phyloP scores from a whole-genome alignment of 2,888 invertebrate species.

The Drosophila neonasuta region DNA sequence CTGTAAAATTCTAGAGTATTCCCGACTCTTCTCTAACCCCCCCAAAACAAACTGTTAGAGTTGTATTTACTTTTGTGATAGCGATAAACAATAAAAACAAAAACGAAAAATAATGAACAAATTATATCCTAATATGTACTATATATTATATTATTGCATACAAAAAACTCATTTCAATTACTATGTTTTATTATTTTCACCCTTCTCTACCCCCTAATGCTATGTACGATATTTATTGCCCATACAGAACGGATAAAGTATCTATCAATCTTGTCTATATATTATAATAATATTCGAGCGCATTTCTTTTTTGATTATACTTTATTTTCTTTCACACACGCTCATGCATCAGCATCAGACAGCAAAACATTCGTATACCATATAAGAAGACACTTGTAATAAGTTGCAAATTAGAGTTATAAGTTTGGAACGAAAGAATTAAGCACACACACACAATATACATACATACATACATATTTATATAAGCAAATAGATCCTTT shows the following conservation, averaged over 20 bases:
- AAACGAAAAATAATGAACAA: slow-evolving; percentile 59
- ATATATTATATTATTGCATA: slow-evolving; percentile 30
- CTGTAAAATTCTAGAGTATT: slow-evolving; percentile 27
- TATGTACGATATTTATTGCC: slow-evolving; percentile 53
- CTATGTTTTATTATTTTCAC: slow-evolving; percentile 12
- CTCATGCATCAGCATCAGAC: slow-evolving; percentile 34
- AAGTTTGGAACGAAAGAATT: slow-evolving; percentile 42
- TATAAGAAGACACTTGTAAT: slow-evolving; percentile 68
- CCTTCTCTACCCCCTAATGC: slow-evolving; percentile 15
- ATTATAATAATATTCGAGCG: slow-evolving; percentile 14
- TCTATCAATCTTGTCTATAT: slow-evolving; percentile 7
- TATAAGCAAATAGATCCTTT: slow-evolving; percentile 43
- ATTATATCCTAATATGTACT: slow-evolving; percentile 42
- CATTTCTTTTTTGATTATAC: slow-evolving; percentile 20
- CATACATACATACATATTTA: slow-evolving; percentile 31
- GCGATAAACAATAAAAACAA: slow-evolving; percentile 58
- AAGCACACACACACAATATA: slow-evolving; percentile 30
- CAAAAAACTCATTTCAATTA: slow-evolving; percentile 32
- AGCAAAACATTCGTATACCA: slow-evolving; percentile 68
- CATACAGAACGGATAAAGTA: slow-evolving; percentile 12
- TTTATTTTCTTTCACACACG: slow-evolving; percentile 7
- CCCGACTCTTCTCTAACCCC: slow-evolving; percentile 29
- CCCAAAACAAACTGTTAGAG: slow-evolving; percentile 47
- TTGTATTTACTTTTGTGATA: slow-evolving; percentile 75
- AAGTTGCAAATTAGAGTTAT: slow-evolving; percentile 52